phyloP scores from a whole-genome alignment of 2,888 invertebrate genomes.

The Encarsia formosa region DNA sequence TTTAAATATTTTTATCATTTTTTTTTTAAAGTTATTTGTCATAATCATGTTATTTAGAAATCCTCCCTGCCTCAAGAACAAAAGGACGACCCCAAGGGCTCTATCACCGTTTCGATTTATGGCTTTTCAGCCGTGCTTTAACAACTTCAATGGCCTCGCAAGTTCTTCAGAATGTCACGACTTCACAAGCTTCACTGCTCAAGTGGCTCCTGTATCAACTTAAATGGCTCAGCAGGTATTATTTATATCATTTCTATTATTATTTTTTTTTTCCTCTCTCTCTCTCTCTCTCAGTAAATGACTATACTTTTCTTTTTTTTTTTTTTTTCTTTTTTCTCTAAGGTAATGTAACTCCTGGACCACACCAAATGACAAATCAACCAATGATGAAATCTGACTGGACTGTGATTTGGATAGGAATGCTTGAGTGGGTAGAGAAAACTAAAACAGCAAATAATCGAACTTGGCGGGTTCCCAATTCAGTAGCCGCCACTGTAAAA shows the following conservation, averaged over 20 bases:
- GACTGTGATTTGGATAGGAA: conserved; percentile 72
- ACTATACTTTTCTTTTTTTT: too few relatives aligned
- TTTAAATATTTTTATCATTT: too few relatives aligned
- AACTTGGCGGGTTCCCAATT: conserved; percentile 70
- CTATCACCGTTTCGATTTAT: too few relatives aligned
- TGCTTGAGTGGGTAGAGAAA: conserved; percentile 92
- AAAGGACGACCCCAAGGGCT: too few relatives aligned
- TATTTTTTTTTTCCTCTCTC: too few relatives aligned
- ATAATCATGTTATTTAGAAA: too few relatives aligned
- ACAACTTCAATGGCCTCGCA: conserved; percentile 44
- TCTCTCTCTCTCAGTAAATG: too few relatives aligned
- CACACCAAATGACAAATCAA: conserved; percentile 46
- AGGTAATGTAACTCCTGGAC: conserved; percentile 36
- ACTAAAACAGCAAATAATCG: conserved; percentile 71
- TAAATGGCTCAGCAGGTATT: conserved; percentile 36
- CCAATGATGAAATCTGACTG: conserved; percentile 53
- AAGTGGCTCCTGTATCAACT: conserved; percentile 38
- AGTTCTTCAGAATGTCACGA: conserved; percentile 45
- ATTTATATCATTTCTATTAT: conserved; percentile 5
- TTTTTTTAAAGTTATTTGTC: too few relatives aligned
- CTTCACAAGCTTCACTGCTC: conserved; percentile 39
- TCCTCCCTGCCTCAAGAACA: too few relatives aligned
- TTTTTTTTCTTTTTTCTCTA: too few relatives aligned
- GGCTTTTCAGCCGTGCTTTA: too few relatives aligned
- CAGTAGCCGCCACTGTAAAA: conserved; percentile 67